Evolutionary conservation across 2,888 invertebrate genomes (phyloP).

Genomic region (Camponotus fellah): DNA sequence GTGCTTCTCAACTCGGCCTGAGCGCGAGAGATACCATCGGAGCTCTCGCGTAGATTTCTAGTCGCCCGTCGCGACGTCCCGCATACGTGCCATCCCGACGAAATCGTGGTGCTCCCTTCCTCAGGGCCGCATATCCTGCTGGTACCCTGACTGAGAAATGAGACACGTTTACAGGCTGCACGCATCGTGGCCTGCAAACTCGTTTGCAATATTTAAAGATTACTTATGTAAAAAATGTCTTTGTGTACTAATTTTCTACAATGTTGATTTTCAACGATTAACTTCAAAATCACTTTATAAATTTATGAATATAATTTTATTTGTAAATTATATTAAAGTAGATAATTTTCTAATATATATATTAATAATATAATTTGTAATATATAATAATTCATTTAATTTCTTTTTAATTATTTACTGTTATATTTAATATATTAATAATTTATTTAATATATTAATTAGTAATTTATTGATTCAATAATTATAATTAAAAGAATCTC

Average conservation of each 20-base stretch:
- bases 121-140: conserved; percentile 40
- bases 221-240: neutral
- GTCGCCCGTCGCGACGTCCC: conserved; percentile 75
- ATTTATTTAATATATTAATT: too few species aligned
- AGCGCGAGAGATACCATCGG: conserved; percentile 74
- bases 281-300: neutral
- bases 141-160: conserved; percentile 7
- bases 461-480: neutral
- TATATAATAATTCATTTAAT: neutral
- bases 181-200: neutral
- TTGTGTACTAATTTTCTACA: neutral
- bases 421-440: neutral
- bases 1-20: conserved; percentile 50
- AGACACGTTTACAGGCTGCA: neutral
- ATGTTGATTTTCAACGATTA: neutral
- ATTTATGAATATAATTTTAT: neutral
- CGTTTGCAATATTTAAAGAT: conserved; percentile 29
- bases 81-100: conserved; percentile 59
- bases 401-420: neutral
- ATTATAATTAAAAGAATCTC: neutral
- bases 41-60: conserved; percentile 68
- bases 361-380: neutral
- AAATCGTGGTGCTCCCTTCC: conserved; percentile 55
- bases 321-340: neutral
- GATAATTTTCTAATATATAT: neutral